phyloP scores from a whole-genome alignment of 2,797 vertebrate genomes.

The Enteromius radiatus region DNA sequence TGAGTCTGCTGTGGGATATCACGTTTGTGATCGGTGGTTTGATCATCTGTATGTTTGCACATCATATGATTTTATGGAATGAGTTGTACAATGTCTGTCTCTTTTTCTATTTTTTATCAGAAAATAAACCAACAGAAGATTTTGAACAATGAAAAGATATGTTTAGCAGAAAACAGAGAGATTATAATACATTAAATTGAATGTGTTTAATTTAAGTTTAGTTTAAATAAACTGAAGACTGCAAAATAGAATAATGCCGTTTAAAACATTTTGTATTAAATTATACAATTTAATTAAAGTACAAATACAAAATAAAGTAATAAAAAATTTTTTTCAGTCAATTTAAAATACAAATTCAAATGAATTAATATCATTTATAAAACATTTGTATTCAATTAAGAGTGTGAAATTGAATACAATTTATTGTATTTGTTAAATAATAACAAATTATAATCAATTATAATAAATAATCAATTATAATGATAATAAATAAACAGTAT shows the following conservation, averaged over 20 bases:
- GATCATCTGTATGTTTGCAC: constrained; percentile 7
- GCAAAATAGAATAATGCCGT: background rate
- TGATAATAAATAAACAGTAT: background rate
- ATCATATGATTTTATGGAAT: background rate
- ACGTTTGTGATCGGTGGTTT: background rate
- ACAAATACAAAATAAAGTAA: background rate
- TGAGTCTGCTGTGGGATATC: constrained; percentile 68
- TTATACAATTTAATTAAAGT: background rate
- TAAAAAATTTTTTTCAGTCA: background rate
- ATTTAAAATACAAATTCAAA: background rate
- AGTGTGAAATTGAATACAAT: background rate
- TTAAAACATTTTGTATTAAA: background rate
- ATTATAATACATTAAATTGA: background rate
- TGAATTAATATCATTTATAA: background rate
- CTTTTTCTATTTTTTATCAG: background rate
- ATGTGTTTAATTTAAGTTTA: background rate
- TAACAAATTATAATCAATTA: too few relatives aligned
- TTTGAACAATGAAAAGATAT: background rate
- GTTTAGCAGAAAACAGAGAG: background rate
- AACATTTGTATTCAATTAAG: background rate
- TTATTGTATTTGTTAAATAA: background rate
- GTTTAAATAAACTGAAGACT: background rate
- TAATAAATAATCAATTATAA: too few relatives aligned
- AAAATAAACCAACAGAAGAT: background rate
- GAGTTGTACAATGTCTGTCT: background rate